Evolutionary conservation across 2,113 vertebrate species (phyloP), one percentile per base, ranked within the genome.

Genomic region (Oceanodroma tethys): DNA sequence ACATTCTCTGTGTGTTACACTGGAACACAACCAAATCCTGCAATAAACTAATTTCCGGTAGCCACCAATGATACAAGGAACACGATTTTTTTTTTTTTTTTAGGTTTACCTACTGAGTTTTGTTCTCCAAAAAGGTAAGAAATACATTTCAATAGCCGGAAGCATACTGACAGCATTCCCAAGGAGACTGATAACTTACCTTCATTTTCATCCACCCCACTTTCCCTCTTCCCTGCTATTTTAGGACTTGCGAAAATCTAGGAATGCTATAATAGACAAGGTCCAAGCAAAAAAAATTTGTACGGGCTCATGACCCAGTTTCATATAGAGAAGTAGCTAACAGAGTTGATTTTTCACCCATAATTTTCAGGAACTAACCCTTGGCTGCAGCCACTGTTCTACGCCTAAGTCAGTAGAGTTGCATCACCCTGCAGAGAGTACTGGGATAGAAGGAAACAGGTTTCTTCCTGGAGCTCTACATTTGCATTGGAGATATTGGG

Each of bases 401-500:
- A 74, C 3, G 11, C 34, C 86, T 34, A 47, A 81, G 43, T 78
- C 55, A 83, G 70, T 9, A 58, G 29, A 81, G 30, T 70, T 95
- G n/a, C 68, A 74, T 78, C 50, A 86, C 32, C 16, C 71, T 83
- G n/a, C 36, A 81, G 83, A 43, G 65, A 78, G 3, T 62, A 67
- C 38, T 13, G 11, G 58, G n/a, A 67, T 6, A 88, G 94, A 84
- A 81, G 67, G 56, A 94, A 96, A 55, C 25, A 47, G 29, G 40
- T 59, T 70, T 50, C 34, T 95, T 96, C 88, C 88, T 85, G 86
- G 48, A 96, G 68, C 60, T 81, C 70, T 47, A 10, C n/a, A 92
- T 93, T 97, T 95, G 88, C 83, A 92, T 84, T 65, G 55, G 80
- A 96, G 85, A 81, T 40, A 52, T 3, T 53, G 80, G 73, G 73